phyloP scores from a whole-genome alignment of 2,113 vertebrate species.

The Podarcis muralis region DNA sequence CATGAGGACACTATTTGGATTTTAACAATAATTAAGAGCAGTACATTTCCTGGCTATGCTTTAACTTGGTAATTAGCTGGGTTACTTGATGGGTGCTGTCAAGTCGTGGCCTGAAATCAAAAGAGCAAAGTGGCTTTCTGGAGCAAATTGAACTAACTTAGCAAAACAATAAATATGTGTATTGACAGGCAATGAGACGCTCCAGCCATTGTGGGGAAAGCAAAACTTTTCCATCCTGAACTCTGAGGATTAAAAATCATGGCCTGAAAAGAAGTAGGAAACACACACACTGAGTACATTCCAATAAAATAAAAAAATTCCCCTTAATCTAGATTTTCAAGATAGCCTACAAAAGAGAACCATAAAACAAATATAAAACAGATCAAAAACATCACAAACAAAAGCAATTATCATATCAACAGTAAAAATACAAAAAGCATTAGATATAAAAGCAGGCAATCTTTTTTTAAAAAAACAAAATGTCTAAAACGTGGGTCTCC shows the following conservation, averaged over 20 bases:
- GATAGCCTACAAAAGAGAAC: too few relatives aligned
- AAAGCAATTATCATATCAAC: too few relatives aligned
- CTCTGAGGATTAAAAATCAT: background rate
- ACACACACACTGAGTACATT: background rate
- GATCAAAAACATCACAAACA: too few relatives aligned
- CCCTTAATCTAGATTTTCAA: too few relatives aligned
- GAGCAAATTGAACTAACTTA: constrained; percentile 11
- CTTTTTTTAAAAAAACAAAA: too few relatives aligned
- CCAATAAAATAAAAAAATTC: too few relatives aligned
- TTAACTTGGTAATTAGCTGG: background rate
- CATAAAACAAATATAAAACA: too few relatives aligned
- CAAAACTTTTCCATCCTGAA: background rate
- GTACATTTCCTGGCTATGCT: constrained; percentile 4
- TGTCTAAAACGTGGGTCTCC: too few relatives aligned
- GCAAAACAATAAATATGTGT: constrained; percentile 4
- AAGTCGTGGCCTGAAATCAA: constrained; percentile 1
- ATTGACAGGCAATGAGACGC: background rate
- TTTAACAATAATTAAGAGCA: background rate
- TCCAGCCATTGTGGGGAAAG: background rate
- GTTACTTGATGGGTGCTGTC: constrained; percentile 3
- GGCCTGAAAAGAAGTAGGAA: background rate
- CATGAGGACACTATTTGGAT: background rate
- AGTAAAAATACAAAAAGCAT: too few relatives aligned
- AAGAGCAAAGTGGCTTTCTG: constrained; percentile 15
- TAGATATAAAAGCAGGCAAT: too few relatives aligned